Evolutionary conservation across 2,888 invertebrate species (phyloP).

Genomic region (Mesodorylaimus sp.): DNA sequence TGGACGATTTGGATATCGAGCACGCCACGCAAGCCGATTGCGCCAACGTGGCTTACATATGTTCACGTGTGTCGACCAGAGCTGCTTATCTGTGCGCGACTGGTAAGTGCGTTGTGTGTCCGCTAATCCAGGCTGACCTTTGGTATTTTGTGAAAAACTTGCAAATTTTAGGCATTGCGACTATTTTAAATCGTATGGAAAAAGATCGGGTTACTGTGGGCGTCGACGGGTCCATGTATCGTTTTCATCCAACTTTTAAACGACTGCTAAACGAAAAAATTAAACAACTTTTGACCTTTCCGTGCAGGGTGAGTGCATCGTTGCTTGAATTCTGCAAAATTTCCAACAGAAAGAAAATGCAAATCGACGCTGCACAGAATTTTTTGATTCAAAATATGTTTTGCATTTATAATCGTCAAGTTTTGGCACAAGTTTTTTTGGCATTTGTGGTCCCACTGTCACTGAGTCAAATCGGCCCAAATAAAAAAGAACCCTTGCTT

Average conservation of each 20-base stretch:
- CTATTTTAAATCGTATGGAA: constrained; percentile 68
- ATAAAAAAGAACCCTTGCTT: too few species aligned
- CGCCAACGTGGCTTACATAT: constrained; percentile 71
- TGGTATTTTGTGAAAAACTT: background rate
- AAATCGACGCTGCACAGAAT: too few species aligned
- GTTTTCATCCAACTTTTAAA: constrained; percentile 86
- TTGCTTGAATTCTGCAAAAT: too few species aligned
- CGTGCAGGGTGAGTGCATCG: too few species aligned
- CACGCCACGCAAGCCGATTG: constrained; percentile 67
- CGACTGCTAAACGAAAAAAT: constrained; percentile 77
- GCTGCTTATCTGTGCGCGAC: constrained; percentile 1
- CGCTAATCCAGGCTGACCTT: background rate
- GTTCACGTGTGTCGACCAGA: constrained; percentile 48
- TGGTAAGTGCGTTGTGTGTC: background rate
- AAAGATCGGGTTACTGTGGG: constrained; percentile 71
- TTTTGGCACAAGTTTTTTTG: too few species aligned
- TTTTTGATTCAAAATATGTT: too few species aligned
- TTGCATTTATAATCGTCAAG: too few species aligned
- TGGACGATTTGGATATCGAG: constrained; percentile 63
- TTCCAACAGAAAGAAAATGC: too few species aligned
- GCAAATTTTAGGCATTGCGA: constrained; percentile 37
- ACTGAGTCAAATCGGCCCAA: too few species aligned
- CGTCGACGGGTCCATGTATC: constrained; percentile 81
- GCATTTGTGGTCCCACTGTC: too few species aligned
- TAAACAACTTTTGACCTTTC: too few species aligned